phyloP scores from a whole-genome alignment of 2,888 invertebrate species.

The Cryptocheilus praepositus region DNA sequence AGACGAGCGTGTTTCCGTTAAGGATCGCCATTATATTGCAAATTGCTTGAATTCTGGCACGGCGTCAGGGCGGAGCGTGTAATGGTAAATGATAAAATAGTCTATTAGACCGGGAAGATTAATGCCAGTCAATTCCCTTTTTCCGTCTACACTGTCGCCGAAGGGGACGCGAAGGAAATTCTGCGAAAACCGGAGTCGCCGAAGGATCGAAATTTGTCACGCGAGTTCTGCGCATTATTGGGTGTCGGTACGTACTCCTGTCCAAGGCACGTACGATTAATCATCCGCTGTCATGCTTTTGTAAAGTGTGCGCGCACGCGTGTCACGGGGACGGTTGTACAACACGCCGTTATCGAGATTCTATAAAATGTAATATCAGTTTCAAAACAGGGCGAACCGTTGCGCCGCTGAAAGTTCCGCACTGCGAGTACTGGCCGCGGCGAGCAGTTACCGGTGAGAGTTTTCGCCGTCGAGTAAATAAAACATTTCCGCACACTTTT shows the following conservation, averaged over 20 bases:
- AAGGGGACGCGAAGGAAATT: too few species aligned
- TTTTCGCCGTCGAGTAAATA: too few species aligned
- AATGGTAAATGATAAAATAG: too few species aligned
- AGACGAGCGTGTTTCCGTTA: not conserved
- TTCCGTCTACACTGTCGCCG: too few species aligned
- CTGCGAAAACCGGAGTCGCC: too few species aligned
- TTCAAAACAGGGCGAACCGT: not conserved
- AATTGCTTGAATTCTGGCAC: conserved; percentile 5
- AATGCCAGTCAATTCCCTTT: too few species aligned
- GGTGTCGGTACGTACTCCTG: conserved; percentile 6
- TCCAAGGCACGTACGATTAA: conserved; percentile 42
- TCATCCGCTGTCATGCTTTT: conserved; percentile 13
- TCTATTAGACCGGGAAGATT: too few species aligned
- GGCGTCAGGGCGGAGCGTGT: not conserved
- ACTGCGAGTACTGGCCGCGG: too few species aligned
- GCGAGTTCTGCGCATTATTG: conserved; percentile 3
- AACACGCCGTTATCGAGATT: conserved; percentile 1
- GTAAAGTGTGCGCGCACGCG: not conserved
- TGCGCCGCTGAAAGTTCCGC: too few species aligned
- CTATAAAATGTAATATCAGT: conserved; percentile 5
- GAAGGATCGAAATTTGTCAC: conserved; percentile 4
- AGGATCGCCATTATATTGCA: not conserved
- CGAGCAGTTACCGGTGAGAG: too few species aligned
- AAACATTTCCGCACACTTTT: too few species aligned
- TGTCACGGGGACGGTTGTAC: not conserved